A percentile compares a stretch with the other conserved stretches of the same genome.
These are phyloP conservation scores for Clitarchus hookeri DNA, from an alignment of 2,888 invertebrate species.

Conservation along the genomic window DNA sequence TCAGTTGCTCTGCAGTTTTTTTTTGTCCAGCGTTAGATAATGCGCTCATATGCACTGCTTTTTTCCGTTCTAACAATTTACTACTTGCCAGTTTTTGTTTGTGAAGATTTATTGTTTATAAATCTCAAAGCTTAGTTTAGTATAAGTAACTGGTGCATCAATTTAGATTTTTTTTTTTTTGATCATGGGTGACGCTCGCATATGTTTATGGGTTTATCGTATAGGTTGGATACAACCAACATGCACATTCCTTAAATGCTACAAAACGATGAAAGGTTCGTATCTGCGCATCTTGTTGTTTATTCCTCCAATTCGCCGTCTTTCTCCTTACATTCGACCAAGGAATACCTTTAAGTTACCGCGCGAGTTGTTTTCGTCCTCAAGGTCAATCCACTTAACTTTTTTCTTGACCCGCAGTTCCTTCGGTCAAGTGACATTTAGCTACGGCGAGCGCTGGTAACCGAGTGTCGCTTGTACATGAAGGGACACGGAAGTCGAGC, in stretches of 20 bases:
- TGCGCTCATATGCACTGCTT: too few relatives aligned
- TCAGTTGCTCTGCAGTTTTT: too few relatives aligned
- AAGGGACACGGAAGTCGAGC: constrained; percentile 2
- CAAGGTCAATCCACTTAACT: neutral
- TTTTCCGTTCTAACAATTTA: too few relatives aligned
- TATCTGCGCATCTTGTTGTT: neutral
- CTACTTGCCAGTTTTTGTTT: too few relatives aligned
- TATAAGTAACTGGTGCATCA: too few relatives aligned
- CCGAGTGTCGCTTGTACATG: neutral
- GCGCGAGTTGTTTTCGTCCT: neutral
- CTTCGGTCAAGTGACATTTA: neutral
- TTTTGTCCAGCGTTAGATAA: too few relatives aligned
- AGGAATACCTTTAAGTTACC: neutral
- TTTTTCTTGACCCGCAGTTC: constrained; percentile 5
- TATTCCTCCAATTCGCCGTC: too few relatives aligned
- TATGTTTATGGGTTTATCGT: neutral
- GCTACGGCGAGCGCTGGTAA: neutral
- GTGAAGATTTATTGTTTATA: too few relatives aligned
- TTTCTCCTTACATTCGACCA: neutral
- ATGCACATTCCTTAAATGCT: neutral
- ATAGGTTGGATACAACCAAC: neutral
- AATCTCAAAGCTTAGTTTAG: too few relatives aligned
- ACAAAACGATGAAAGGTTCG: neutral
- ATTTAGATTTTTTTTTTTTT: too few relatives aligned
- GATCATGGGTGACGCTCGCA: too few relatives aligned